Evolutionary conservation across 2,797 vertebrate species (phyloP).

Genomic region (Trachops cirrhosus): DNA sequence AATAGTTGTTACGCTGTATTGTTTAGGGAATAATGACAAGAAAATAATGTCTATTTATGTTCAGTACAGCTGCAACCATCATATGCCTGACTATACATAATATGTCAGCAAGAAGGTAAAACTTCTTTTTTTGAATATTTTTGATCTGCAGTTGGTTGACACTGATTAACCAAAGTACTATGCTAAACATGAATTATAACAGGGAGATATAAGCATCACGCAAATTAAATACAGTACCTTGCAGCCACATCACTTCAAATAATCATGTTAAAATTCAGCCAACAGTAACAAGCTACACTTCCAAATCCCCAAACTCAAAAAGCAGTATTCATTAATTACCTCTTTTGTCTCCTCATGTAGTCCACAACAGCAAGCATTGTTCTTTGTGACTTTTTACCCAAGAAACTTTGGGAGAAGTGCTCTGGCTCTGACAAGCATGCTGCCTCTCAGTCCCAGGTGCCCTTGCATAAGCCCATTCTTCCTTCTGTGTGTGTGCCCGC

Average conservation of each 20-base stretch:
- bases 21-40: background rate
- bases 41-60: background rate
- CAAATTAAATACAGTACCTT: background rate
- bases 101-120: background rate
- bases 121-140: background rate
- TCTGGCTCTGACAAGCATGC: too few relatives aligned
- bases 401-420: too few relatives aligned
- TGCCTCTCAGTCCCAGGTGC: too few relatives aligned
- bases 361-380: too few relatives aligned
- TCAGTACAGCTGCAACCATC: background rate
- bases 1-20: too few relatives aligned
- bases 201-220: background rate
- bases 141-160: background rate
- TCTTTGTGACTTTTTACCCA: too few relatives aligned
- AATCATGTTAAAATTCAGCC: background rate
- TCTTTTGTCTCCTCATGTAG: too few relatives aligned
- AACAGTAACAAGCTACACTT: too few relatives aligned
- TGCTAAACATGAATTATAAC: background rate
- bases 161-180: background rate
- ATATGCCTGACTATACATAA: background rate
- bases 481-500: background rate
- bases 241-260: background rate
- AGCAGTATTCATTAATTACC: too few relatives aligned
- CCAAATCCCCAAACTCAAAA: too few relatives aligned
- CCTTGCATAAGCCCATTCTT: too few relatives aligned